Conservation (phyloP, 2,888 invertebrate genomes). For the Trachelus tabidus region DNA sequence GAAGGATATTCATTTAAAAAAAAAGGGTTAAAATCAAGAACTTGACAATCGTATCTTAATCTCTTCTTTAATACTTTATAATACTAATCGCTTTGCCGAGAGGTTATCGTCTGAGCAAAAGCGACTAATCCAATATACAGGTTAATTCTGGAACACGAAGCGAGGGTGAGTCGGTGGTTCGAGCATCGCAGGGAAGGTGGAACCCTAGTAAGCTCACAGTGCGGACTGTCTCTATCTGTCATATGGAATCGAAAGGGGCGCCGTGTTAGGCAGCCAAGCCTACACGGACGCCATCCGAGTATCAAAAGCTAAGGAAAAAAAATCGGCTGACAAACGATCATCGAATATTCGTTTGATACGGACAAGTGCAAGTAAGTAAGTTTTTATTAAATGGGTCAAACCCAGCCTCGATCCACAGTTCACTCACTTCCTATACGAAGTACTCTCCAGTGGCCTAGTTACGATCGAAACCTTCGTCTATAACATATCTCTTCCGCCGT, state of each 20-base stretch:
- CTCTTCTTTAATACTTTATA: neutral
- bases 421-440: constrained; percentile 16
- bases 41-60: neutral
- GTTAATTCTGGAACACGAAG: constrained; percentile 1
- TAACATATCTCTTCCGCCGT: neutral
- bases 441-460: constrained; percentile 18
- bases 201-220: neutral
- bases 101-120: neutral
- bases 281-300: constrained; percentile 46
- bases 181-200: neutral
- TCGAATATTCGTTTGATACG: constrained; percentile 4
- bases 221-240: constrained; percentile 25
- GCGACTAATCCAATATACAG: neutral
- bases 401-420: constrained; percentile 38
- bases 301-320: constrained; percentile 2
- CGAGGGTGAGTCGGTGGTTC: constrained; percentile 3
- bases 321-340: constrained; percentile 1
- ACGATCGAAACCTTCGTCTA: constrained; percentile 4
- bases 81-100: neutral
- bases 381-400: constrained; percentile 48
- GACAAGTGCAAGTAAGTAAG: constrained; percentile 16
- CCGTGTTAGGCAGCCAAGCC: constrained; percentile 53
- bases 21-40: neutral
- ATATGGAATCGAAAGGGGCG: constrained; percentile 51
- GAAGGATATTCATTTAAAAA: neutral